Evolutionary conservation across 2,113 vertebrate species (phyloP).

Genomic region (Galemys pyrenaicus): DNA sequence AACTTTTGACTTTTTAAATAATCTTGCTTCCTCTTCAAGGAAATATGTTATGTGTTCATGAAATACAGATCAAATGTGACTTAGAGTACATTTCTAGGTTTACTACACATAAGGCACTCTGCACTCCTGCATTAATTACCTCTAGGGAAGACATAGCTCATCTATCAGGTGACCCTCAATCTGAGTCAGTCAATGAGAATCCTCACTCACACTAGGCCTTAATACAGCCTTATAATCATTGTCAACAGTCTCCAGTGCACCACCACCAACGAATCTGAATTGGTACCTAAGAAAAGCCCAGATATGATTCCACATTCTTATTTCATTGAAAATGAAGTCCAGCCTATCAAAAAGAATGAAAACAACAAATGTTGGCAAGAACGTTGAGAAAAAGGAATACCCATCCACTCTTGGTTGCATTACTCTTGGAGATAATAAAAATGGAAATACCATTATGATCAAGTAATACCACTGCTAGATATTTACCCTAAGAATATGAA

Average conservation of each 20-base stretch:
- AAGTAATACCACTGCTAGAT: too few relatives aligned
- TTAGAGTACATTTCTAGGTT: background rate
- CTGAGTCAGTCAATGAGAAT: background rate
- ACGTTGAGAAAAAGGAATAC: too few relatives aligned
- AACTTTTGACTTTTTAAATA: constrained; percentile 15
- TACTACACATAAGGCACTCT: background rate
- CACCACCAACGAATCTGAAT: background rate
- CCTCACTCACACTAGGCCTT: background rate
- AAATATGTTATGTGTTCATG: background rate
- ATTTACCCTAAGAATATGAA: too few relatives aligned
- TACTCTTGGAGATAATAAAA: too few relatives aligned
- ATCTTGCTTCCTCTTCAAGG: background rate
- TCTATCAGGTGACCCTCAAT: background rate
- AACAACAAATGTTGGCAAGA: too few relatives aligned
- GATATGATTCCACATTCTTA: background rate
- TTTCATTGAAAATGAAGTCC: background rate
- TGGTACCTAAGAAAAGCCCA: background rate
- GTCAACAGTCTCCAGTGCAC: background rate
- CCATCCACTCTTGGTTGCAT: too few relatives aligned
- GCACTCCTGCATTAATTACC: background rate
- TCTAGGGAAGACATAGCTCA: background rate
- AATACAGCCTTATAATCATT: background rate
- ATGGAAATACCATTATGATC: too few relatives aligned
- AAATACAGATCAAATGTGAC: background rate
- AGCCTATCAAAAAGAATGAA: too few relatives aligned